Evolutionary conservation across 2,888 invertebrate genomes (phyloP), one percentile per base, ranked within the genome.

Genomic region (Prosapia bicincta): DNA sequence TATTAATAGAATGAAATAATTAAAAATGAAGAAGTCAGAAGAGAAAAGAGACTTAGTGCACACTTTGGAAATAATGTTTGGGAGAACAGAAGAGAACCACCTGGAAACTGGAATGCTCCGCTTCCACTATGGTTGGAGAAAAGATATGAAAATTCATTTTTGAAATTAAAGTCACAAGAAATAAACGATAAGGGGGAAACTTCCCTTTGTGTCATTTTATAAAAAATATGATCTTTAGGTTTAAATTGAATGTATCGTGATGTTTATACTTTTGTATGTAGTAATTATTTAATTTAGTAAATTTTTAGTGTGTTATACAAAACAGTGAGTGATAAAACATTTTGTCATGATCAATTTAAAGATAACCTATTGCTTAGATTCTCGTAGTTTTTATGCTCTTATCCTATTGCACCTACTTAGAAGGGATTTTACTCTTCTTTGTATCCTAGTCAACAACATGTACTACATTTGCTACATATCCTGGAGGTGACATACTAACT

Each of bases 41-140:
- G 93, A 77, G 80, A 87, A 30, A 84, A 86, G 68, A 87, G 97
- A 79, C 83, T 96, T 72, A 83, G 84, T 75, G 88, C 89, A 0
- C 94, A 95, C 84, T 90, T 89, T 80, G 85, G 83, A 72, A 97
- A 97, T 84, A 87, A 92, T 83, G 88, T 91, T 0, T 97, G 97
- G 97, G 88, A 90, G 81, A 92, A 89, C 83, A 86, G 97, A 66
- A 87, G 87, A 6, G 82, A 86, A 38, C 96, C 97, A 0, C 96
- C 97, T 0, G 85, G 87, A 72, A 91, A 95, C 84, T 97, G 97
- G 97, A 88, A 90, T 78, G 89, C 89, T 78, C 94, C 94, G 0
- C 84, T 97, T 76, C 96, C 96, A 0, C 91, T 92, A 6, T 91
- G 91, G 89, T 86, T 95, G 84, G 84, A 84, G 23, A 89, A 93